Base-by-base conservation (phyloP, 2,888 invertebrate genomes). In the Saturnia japonica region DNA sequence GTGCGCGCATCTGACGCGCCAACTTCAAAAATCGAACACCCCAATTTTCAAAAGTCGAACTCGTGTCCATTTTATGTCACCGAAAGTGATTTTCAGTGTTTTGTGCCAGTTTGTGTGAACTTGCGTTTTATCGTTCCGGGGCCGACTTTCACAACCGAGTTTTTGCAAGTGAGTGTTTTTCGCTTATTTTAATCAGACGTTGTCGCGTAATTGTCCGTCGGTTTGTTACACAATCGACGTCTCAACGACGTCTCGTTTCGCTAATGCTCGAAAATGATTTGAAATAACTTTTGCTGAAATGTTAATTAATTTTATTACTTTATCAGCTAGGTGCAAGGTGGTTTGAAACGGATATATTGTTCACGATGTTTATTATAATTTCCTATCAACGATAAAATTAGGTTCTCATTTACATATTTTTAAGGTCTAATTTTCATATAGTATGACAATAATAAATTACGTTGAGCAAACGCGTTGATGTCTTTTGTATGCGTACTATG, bases 121-220 rank as follows among this genome's bases (percentile, higher is more conserved):
- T 80, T 79, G 80, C 81, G 75, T 79, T 80, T 80, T 82, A 79
- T 84, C 82, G 75, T 81, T 81, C 76, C 77, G 79, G 77, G 78
- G 79, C 71, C 74, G 72, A 87, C 88, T 90, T 89, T 91, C 89
- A 86, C 90, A 80, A 79, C 83, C 84, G 66, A 78, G 82, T 90
- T 91, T 89, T 91, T 88, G 90, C 90, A 85, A 91, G 80, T 93
- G 83, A 92, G 93, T 90, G 84, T 84, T 86, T 86, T 86, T 85
- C 80, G 81, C 73, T 89, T 86, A 83, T 88, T 89, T 90, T 89
- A 85, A 89, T 88, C 84, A 82, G 80, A 80, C 76, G 74, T 22
- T 57, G 57, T 85, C 82, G 82, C 87, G 86, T 88, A 88, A 88
- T 88, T 86, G 82, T 85, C 80, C 40, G 64, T 40, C 14, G 77